Conservation (phyloP, 1,140 invertebrate genomes). For the Rhopalosiphum maidis region DNA sequence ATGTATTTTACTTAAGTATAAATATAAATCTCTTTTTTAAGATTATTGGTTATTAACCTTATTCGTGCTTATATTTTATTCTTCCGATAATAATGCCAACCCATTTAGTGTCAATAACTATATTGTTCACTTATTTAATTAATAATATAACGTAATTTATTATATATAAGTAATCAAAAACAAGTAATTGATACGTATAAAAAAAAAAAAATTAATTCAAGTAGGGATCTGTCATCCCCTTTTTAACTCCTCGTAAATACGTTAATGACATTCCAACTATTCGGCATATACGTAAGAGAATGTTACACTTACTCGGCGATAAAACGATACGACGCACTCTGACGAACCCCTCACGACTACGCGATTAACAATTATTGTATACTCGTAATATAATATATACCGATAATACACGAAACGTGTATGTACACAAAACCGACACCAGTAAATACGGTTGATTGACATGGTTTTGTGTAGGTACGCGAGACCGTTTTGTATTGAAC, state of each 20-base stretch:
- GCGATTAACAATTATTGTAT: neutral
- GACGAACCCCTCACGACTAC: neutral
- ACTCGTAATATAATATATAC: neutral
- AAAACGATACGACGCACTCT: neutral
- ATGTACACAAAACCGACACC: neutral
- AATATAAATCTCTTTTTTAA: neutral
- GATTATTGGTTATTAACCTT: neutral
- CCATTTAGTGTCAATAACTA: no score
- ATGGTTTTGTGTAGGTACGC: neutral
- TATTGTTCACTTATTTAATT: no score
- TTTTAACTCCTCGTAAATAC: neutral
- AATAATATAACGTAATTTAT: neutral
- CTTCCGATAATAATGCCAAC: no score
- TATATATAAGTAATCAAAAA: no score
- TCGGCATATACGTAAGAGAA: neutral
- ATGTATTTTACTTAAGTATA: no score
- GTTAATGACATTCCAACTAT: neutral
- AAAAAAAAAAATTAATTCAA: neutral
- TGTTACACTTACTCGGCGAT: neutral
- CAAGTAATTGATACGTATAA: neutral
- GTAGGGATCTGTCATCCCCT: neutral
- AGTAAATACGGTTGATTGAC: neutral
- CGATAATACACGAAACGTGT: neutral
- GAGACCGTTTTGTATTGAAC: no score
- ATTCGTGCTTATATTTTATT: neutral